Conservation (phyloP, 2,797 vertebrate species). For the Carduelis carduelis region DNA sequence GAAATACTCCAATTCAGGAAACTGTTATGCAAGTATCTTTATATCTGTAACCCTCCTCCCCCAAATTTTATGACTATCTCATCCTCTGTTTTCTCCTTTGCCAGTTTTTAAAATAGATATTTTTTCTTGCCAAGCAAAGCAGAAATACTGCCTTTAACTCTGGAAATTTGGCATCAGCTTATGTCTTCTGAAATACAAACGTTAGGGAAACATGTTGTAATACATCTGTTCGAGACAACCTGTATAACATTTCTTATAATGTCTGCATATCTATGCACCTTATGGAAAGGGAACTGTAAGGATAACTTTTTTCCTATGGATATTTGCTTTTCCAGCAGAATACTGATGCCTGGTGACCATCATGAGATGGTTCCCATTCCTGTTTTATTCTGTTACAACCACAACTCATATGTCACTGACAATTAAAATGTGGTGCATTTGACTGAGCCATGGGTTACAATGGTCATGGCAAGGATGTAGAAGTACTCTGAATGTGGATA, state of each 20-base stretch:
- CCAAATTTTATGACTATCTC: neutral
- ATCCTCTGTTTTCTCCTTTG: neutral
- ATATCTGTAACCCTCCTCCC: neutral
- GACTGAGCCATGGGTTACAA: rapidly evolving
- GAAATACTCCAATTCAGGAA: neutral
- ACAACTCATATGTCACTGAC: rapidly evolving
- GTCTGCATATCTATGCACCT: neutral
- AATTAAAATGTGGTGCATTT: neutral
- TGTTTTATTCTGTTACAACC: neutral
- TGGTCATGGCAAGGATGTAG: neutral
- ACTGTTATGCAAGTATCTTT: neutral
- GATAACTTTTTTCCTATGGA: neutral
- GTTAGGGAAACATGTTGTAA: neutral
- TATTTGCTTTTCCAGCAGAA: neutral
- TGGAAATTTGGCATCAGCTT: constrained; percentile 9
- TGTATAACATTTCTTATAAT: neutral
- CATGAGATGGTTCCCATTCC: neutral
- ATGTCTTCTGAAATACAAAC: neutral
- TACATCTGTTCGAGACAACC: neutral
- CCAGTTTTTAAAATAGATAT: constrained; percentile 15
- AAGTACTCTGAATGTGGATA: neutral
- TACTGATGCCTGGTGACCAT: neutral
- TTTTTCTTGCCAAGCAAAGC: constrained; percentile 18
- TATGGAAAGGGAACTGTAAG: no score
- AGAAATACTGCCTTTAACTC: neutral